These are phyloP conservation scores for Notodonta ziczac DNA, from an alignment of 2,888 invertebrate species.

Conservation along the genomic window DNA sequence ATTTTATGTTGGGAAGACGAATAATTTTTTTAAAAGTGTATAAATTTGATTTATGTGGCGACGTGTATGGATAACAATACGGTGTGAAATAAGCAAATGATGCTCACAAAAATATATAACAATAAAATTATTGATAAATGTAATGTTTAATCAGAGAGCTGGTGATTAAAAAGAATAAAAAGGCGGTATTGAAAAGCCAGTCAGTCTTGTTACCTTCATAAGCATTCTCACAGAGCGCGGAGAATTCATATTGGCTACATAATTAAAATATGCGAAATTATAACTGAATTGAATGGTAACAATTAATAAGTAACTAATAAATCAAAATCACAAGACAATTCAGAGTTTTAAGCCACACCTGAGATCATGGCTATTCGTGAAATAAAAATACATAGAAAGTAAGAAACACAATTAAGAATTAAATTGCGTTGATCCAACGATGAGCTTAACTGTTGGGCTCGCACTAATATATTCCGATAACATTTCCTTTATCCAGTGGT, in stretches of 20 bases:
- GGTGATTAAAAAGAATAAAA: too few relatives aligned
- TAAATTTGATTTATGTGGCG: slow-evolving; percentile 30
- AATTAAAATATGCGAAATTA: too few relatives aligned
- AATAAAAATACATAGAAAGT: background rate
- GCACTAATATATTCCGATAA: slow-evolving; percentile 33
- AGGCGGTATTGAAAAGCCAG: too few relatives aligned
- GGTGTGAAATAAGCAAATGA: slow-evolving; percentile 35
- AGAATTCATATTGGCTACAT: too few relatives aligned
- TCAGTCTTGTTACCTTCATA: too few relatives aligned
- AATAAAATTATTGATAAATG: slow-evolving; percentile 16
- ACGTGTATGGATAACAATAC: slow-evolving; percentile 20
- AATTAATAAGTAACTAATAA: background rate
- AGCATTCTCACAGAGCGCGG: too few relatives aligned
- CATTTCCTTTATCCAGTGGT: slow-evolving; percentile 22
- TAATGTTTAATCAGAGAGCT: slow-evolving; percentile 4
- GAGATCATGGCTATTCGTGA: background rate
- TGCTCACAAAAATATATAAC: slow-evolving; percentile 22
- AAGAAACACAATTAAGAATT: slow-evolving; percentile 11
- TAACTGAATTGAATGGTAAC: background rate
- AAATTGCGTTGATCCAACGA: slow-evolving; percentile 29
- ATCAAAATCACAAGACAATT: background rate
- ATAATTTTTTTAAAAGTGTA: slow-evolving; percentile 20
- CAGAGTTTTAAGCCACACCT: background rate
- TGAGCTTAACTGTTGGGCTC: slow-evolving; percentile 21
- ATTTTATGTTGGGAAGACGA: slow-evolving; percentile 16